phyloP scores from a whole-genome alignment of 2,888 invertebrate species.

The Syritta pipiens region DNA sequence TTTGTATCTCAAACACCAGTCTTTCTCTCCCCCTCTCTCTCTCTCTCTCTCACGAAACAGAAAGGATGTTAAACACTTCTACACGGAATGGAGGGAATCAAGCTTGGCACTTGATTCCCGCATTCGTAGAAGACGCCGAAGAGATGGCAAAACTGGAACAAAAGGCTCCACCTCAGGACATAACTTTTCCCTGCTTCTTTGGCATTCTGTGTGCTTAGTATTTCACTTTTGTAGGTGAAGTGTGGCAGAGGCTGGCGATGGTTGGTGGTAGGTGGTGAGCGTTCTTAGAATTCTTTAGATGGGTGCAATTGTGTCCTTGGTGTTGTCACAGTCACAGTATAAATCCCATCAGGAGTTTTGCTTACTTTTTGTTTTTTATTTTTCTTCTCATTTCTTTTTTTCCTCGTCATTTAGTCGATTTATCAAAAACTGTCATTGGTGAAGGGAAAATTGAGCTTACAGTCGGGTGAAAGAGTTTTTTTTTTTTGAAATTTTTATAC shows the following conservation, averaged over 20 bases:
- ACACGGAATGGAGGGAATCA: slow-evolving; percentile 25
- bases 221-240: slow-evolving; percentile 3
- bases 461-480: neutral
- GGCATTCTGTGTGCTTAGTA: neutral
- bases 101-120: slow-evolving; percentile 23
- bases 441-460: neutral
- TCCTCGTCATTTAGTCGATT: slow-evolving; percentile 32
- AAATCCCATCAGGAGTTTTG: slow-evolving; percentile 32
- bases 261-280: neutral
- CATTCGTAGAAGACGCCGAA: neutral
- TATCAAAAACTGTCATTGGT: slow-evolving; percentile 9
- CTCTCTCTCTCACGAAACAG: slow-evolving; percentile 6
- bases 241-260: neutral
- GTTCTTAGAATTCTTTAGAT: neutral
- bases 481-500: too few relatives aligned
- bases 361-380: slow-evolving; percentile 10
- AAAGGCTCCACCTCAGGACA: slow-evolving; percentile 30
- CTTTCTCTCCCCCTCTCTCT: too few relatives aligned
- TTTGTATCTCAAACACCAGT: neutral
- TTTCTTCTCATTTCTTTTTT: neutral
- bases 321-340: slow-evolving; percentile 28
- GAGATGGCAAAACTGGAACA: slow-evolving; percentile 27
- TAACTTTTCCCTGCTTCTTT: slow-evolving; percentile 5
- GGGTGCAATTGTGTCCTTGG: slow-evolving; percentile 33
- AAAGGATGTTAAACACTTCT: slow-evolving; percentile 37